phyloP scores from a whole-genome alignment of 2,797 vertebrate genomes.

The Nyctalus aviator region DNA sequence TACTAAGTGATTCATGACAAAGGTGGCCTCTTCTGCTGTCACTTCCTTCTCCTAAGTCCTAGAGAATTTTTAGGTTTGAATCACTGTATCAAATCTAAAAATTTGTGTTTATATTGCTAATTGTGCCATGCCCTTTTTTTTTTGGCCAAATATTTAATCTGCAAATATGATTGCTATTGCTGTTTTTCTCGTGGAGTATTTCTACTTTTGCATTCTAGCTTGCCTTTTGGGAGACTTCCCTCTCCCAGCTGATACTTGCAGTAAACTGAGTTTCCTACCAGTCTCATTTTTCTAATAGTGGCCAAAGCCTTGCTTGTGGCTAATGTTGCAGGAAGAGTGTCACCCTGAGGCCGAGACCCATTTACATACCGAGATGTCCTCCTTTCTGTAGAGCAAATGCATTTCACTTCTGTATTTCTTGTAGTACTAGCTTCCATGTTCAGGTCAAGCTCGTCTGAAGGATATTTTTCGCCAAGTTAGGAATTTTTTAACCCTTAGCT shows the following conservation, averaged over 20 bases:
- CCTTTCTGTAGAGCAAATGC: neutral
- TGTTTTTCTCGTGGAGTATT: neutral
- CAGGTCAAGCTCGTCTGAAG: neutral
- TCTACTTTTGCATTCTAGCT: neutral
- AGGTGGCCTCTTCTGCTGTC: neutral
- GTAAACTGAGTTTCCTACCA: neutral
- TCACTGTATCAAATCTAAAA: neutral
- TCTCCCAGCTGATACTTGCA: neutral
- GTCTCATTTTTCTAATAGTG: neutral
- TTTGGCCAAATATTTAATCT: neutral
- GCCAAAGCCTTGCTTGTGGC: neutral
- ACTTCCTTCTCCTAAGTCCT: neutral
- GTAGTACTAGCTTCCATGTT: neutral
- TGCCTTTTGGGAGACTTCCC: neutral
- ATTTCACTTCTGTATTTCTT: neutral
- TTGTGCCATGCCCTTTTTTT: neutral
- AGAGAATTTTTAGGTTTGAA: neutral
- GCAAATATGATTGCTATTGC: neutral
- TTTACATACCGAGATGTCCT: neutral
- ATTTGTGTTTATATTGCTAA: slow-evolving; percentile 1
- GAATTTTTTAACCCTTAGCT: neutral
- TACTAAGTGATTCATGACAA: neutral
- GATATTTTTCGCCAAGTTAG: neutral
- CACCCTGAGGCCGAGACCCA: neutral
- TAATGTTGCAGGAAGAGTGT: neutral